phyloP scores from a whole-genome alignment of 2,888 invertebrate species.

The Formica aserva region DNA sequence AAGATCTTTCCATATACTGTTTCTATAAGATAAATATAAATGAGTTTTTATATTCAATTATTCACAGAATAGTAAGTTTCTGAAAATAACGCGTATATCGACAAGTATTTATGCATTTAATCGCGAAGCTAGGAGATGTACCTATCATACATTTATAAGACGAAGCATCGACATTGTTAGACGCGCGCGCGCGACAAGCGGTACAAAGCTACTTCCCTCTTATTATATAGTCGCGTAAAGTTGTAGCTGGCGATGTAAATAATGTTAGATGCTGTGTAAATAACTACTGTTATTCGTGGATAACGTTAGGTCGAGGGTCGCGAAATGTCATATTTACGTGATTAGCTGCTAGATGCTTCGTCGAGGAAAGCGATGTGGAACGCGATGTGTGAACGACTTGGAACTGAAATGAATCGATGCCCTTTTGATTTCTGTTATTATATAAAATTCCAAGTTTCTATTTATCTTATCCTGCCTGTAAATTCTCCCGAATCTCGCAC shows the following conservation, averaged over 20 bases:
- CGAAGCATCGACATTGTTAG: constrained; percentile 39
- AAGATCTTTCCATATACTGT: background rate
- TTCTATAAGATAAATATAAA: constrained; percentile 6
- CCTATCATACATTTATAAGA: constrained; percentile 11
- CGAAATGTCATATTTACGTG: constrained; percentile 32
- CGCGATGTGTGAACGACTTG: background rate
- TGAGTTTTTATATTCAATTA: constrained; percentile 4
- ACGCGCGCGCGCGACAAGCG: constrained; percentile 26
- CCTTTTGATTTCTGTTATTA: background rate
- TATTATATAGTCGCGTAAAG: constrained; percentile 61
- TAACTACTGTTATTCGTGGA: constrained; percentile 59
- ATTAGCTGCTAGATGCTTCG: constrained; percentile 55
- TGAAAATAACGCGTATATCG: constrained; percentile 14
- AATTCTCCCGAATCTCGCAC: background rate
- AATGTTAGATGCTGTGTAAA: constrained; percentile 59
- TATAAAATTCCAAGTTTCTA: background rate
- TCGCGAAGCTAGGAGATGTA: background rate
- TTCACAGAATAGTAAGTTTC: background rate
- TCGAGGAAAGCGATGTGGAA: constrained; percentile 35
- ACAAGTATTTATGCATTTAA: background rate
- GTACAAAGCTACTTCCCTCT: constrained; percentile 68
- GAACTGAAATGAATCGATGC: constrained; percentile 10
- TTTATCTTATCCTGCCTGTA: background rate
- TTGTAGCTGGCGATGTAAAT: constrained; percentile 59
- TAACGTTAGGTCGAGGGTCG: constrained; percentile 49